phyloP scores from a whole-genome alignment of 2,113 vertebrate species.

The Verasper variegatus region DNA sequence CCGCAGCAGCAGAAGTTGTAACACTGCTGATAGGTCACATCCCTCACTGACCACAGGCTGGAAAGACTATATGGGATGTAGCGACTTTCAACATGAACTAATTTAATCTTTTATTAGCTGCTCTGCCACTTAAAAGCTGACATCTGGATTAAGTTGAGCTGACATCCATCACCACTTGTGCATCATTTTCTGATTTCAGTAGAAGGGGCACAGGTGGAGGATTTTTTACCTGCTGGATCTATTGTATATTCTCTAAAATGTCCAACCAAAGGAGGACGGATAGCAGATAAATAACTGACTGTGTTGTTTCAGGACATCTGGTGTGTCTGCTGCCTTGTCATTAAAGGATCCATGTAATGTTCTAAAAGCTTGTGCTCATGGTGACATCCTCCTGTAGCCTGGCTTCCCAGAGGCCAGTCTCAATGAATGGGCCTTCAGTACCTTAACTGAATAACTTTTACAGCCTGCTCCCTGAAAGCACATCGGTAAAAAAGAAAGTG shows the following conservation, averaged over 20 bases:
- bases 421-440: slow-evolving; percentile 53
- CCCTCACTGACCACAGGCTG: neutral
- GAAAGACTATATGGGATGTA: neutral
- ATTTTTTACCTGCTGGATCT: neutral
- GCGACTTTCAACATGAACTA: slow-evolving; percentile 1
- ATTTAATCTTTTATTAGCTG: neutral
- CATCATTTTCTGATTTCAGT: neutral
- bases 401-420: slow-evolving; percentile 31
- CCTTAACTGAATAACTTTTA: slow-evolving; percentile 42
- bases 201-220: neutral
- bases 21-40: neutral
- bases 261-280: neutral
- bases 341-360: slow-evolving; percentile 50
- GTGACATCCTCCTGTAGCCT: slow-evolving; percentile 35
- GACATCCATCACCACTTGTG: too few species aligned
- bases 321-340: slow-evolving; percentile 21
- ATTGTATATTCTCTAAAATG: neutral
- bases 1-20: neutral
- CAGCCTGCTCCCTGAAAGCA: slow-evolving; percentile 33
- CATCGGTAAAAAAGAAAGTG: neutral
- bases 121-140: neutral
- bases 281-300: neutral
- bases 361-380: slow-evolving; percentile 33
- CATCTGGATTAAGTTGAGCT: neutral
- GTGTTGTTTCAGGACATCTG: slow-evolving; percentile 16